Evolutionary conservation across 2,113 vertebrate genomes (phyloP), one percentile per base, ranked within the genome.

Genomic region (Psettodes erumei): DNA sequence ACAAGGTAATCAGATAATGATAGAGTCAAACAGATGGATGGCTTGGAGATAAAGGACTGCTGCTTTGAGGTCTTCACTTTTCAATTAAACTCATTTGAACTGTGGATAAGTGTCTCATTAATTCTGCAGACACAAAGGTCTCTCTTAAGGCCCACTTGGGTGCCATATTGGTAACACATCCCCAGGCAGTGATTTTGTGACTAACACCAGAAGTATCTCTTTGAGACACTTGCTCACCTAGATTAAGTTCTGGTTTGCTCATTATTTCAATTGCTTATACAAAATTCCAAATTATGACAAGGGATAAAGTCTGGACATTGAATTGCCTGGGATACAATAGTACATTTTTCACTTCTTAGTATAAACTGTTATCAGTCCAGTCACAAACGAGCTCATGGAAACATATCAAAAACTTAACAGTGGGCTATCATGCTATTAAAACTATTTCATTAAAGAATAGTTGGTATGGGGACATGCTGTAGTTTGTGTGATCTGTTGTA

Each of bases 71-170:
- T 78, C 71, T 74, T 69, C 55, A 43, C 65, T 81, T 82, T 86
- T 79, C 66, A 86, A 69, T 88, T 74, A 89, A 87, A 81, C 81
- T 65, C 54, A 82, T 84, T 74, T 79, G 55, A 85, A 79, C 54
- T 43, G 33, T 54, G 45, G 72, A 75, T 61, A 80, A 65, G 56
- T 75, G 68, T 85, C 75, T 89, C 81, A 80, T 86, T 88, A 82
- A 83, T 87, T 81, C 43, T 47, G 47, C 50, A 77, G 69, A 77
- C 86, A 76, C 59, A 23, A 58, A 33, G 21, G 66, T 63, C 61
- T 59, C 67, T 61, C 59, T 81, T 60, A 53, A 42, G 42, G 56
- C 18, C 58, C 45, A 40, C 28, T 54, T 60, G 32, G 74, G 58
- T 1, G 4, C 27, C 73, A 63, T 53, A 23, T 56, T 62, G 35